Evolutionary conservation across 2,113 vertebrate genomes (phyloP).

Genomic region (Tiliqua scincoides): DNA sequence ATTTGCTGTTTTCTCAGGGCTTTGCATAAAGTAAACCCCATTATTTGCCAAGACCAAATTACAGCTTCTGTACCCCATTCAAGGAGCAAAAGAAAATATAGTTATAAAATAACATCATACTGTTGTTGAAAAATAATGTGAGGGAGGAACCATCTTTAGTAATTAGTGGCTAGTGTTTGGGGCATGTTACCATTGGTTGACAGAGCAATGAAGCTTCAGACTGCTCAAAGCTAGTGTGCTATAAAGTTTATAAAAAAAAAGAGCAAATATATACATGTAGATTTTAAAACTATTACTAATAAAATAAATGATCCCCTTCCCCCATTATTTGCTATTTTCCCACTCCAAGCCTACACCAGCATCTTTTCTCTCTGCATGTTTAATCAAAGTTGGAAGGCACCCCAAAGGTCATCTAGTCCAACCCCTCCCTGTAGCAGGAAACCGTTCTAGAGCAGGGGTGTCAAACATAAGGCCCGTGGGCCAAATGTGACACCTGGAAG

Average conservation of each 20-base stretch:
- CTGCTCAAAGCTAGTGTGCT: neutral
- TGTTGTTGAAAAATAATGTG: conserved; percentile 46
- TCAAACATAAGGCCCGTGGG: too few species aligned
- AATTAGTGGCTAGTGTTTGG: conserved; percentile 50
- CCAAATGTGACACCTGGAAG: too few species aligned
- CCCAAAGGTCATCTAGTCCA: too few species aligned
- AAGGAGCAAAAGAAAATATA: conserved; percentile 39
- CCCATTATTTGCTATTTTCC: neutral
- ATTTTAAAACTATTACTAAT: conserved; percentile 7
- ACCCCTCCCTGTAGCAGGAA: too few species aligned
- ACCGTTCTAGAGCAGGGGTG: too few species aligned
- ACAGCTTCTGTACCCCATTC: conserved; percentile 55
- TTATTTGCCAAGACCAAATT: conserved; percentile 58
- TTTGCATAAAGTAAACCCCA: conserved; percentile 59
- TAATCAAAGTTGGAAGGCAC: too few species aligned
- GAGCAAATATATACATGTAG: neutral
- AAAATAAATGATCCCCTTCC: neutral
- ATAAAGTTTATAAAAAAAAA: conserved; percentile 7
- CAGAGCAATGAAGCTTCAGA: conserved; percentile 40
- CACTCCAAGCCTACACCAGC: too few species aligned
- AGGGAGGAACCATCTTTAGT: conserved; percentile 45
- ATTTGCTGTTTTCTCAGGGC: conserved; percentile 42
- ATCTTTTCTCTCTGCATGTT: too few species aligned
- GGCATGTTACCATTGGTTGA: conserved; percentile 44
- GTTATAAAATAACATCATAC: conserved; percentile 53